Evolutionary conservation across 2,888 invertebrate species (phyloP).

Genomic region (Ariolimax columbianus): DNA sequence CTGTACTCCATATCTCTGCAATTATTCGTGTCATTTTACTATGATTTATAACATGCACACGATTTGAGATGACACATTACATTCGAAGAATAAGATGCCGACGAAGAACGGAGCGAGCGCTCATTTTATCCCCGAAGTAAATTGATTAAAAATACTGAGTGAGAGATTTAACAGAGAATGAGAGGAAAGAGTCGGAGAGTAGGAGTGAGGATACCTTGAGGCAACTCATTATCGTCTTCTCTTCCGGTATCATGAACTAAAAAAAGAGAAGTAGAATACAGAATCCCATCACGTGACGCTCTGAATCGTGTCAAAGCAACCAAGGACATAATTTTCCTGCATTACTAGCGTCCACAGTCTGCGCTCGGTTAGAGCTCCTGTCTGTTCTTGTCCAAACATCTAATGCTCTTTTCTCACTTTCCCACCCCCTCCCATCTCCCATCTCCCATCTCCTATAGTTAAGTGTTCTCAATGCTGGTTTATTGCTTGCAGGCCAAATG

Average conservation of each 20-base stretch:
- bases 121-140: neutral
- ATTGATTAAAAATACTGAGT: neutral
- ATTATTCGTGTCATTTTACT: no score
- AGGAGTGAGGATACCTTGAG: constrained; percentile 9
- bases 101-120: no score
- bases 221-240: constrained; percentile 23
- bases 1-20: no score
- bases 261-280: neutral
- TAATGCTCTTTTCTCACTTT: neutral
- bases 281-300: neutral
- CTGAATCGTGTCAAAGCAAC: neutral
- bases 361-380: neutral
- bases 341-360: neutral
- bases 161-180: neutral
- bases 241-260: constrained; percentile 14
- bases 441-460: neutral
- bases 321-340: neutral
- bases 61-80: no score
- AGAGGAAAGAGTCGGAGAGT: neutral
- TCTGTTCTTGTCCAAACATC: constrained; percentile 4
- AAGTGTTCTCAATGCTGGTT: neutral
- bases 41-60: no score
- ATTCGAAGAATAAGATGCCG: no score
- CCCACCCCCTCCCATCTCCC: neutral
- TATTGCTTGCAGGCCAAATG: neutral